These are phyloP conservation scores for Cheilinus undulatus DNA, from an alignment of 2,113 vertebrate species.

Conservation along the genomic window DNA sequence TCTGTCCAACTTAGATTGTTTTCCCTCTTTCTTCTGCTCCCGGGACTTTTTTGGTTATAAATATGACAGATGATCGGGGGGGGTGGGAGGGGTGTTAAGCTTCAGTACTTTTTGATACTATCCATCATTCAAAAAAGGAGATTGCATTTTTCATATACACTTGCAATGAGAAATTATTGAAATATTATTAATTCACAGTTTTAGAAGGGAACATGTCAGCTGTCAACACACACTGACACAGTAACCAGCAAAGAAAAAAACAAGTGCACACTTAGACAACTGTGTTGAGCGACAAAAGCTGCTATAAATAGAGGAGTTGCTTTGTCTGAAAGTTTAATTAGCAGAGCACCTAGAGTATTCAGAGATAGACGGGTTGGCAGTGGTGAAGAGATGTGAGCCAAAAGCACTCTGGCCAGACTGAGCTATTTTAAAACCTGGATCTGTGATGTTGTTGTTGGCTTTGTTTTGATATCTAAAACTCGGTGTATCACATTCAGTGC, in stretches of 20 bases:
- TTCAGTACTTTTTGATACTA: too few relatives aligned
- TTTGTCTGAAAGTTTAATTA: slow-evolving; percentile 67
- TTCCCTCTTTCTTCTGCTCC: too few relatives aligned
- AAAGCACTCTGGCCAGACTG: background rate
- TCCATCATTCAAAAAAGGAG: too few relatives aligned
- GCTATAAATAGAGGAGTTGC: slow-evolving; percentile 54
- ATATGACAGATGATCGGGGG: too few relatives aligned
- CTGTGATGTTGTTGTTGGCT: slow-evolving; percentile 34
- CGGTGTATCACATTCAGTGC: slow-evolving; percentile 26
- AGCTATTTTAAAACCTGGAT: slow-evolving; percentile 35
- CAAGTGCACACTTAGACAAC: slow-evolving; percentile 19
- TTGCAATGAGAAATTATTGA: too few relatives aligned
- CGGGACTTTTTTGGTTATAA: too few relatives aligned
- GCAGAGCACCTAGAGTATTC: slow-evolving; percentile 48
- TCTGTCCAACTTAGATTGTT: too few relatives aligned
- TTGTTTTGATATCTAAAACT: slow-evolving; percentile 41
- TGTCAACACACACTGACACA: slow-evolving; percentile 54
- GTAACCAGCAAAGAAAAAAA: slow-evolving; percentile 47
- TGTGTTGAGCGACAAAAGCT: slow-evolving; percentile 61
- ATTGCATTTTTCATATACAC: too few relatives aligned
- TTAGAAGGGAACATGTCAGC: slow-evolving; percentile 36
- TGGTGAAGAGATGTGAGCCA: slow-evolving; percentile 12
- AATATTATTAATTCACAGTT: too few relatives aligned
- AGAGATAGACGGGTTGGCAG: slow-evolving; percentile 41
- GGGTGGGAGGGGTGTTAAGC: too few relatives aligned